Evolutionary conservation across 2,888 invertebrate species (phyloP).

Genomic region (Melikaiella ostensackeni): DNA sequence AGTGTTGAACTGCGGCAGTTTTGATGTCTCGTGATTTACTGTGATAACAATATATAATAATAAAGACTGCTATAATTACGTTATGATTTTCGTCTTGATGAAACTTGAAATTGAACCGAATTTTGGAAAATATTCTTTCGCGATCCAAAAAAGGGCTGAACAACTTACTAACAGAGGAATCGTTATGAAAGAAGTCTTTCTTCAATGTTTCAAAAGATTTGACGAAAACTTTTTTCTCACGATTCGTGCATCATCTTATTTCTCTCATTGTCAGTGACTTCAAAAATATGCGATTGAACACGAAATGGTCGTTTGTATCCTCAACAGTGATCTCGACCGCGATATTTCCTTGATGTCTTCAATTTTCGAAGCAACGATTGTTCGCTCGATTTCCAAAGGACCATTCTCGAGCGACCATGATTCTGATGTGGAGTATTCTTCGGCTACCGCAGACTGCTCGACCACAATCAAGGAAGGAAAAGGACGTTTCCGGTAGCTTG

Average conservation of each 20-base stretch:
- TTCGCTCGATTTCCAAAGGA: constrained; percentile 31
- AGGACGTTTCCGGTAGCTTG: constrained; percentile 52
- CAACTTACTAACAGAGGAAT: neutral
- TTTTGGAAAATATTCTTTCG: no score
- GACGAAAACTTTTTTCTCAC: neutral
- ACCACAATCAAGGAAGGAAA: constrained; percentile 56
- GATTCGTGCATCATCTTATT: neutral
- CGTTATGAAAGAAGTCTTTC: neutral
- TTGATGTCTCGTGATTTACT: no score
- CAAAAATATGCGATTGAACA: neutral
- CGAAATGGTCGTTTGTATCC: neutral
- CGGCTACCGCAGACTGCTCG: constrained; percentile 40
- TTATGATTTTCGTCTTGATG: no score
- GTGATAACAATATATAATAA: no score
- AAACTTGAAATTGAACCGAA: no score
- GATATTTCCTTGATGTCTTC: neutral
- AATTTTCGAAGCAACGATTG: constrained; percentile 11
- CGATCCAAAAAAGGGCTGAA: no score
- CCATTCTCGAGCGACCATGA: constrained; percentile 3
- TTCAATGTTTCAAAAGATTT: neutral
- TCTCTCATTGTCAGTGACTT: neutral
- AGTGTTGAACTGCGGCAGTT: no score
- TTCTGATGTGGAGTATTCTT: constrained; percentile 28
- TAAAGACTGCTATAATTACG: no score
- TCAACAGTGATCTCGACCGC: neutral